Evolutionary conservation across 2,888 invertebrate genomes (phyloP), one percentile per base, ranked within the genome.

Genomic region (Erynnis tages): DNA sequence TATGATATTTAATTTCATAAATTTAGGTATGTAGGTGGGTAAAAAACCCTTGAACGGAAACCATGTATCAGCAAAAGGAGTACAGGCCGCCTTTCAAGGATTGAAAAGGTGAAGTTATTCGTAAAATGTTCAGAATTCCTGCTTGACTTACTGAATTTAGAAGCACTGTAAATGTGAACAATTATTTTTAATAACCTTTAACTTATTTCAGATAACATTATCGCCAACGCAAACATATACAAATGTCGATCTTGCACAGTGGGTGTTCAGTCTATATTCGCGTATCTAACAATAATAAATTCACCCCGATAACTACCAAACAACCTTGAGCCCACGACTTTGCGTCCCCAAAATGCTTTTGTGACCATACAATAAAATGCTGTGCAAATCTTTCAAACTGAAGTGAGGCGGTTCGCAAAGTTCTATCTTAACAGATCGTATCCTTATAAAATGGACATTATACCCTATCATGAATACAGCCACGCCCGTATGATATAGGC

Each of bases 181-280:
- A n/a, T n/a, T n/a, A n/a, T n/a, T n/a, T n/a, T n/a, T n/a, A n/a
- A n/a, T n/a, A 5, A 6, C n/a, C 11, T 10, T 13, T 23, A 44
- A 32, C 19, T 34, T 7, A 23, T 34, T 37, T 35, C 27, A 43
- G 34, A 49, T 34, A 49, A 41, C 25, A 41, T 41, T 34, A 32
- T 23, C 25, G 19, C 14, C 11, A 6, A 49, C 13, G 16, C 11
- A 14, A 45, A 30, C 43, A 43, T 19, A 32, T 30, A 32, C 50
- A 32, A 46, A 17, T 54, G 50, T 50, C 30, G 34, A 54, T 53
- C 41, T 40, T 49, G 34, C 25, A 27, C 47, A 10, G 13, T 50
- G 41, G 43, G 14, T 23, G 53, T 58, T 56, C 27, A 56, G 48
- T 53, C 57, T 55, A 56, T 52, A 43, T 45, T 54, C 52, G 43